Base-by-base conservation (phyloP, 1,140 invertebrate species). In the Lordiphosa clarofinis region DNA sequence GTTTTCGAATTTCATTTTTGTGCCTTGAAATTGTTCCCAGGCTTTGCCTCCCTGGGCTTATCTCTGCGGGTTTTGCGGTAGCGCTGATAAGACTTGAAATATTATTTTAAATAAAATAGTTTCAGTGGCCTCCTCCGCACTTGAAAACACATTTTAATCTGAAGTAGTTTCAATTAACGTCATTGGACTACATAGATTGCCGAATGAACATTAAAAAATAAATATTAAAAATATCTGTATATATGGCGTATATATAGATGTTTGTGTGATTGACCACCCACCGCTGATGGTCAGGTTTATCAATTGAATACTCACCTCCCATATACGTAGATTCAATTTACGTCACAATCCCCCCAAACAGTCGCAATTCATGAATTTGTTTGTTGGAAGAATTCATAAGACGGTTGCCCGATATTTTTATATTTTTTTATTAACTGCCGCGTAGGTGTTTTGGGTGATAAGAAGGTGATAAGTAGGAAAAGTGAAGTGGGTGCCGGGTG, bases 141-240 rank as follows among this genome's bases (percentile, higher is more conserved):
- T 81, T 81, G 70, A 81, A 79, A 79, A 79, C 68, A 72, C 72
- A 65, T 69, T 74, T 74, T 72, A 84, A 84, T 84, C 79, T 84
- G 53, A 65, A 82, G 79, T 84, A 86, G 79, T 84, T 84, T 84
- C 78, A 86, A 84, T 82, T 84, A 84, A 84, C 78, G 78, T 82
- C 78, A 84, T 84, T 84, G 79, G 78, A 79, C 78, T 84, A 84
- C 79, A 84, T 82, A 82, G 79, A 82, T 84, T 75, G 73, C 56
- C 66, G 52, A 64, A 79, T 73, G 56, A 70, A 56, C 78, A 76
- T 75, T 82, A 11, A 59, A 56, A 56, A 67, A 82, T 72, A 56
- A 72, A 56, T 72, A 81, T 82, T 82, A 70, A 68, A 58, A 39
- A 46, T 15, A 49, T 44, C 46, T 39, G 59, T 50, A 52, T 37